Conservation (phyloP, 2,113 vertebrate species). For the Patagioenas fasciata region DNA sequence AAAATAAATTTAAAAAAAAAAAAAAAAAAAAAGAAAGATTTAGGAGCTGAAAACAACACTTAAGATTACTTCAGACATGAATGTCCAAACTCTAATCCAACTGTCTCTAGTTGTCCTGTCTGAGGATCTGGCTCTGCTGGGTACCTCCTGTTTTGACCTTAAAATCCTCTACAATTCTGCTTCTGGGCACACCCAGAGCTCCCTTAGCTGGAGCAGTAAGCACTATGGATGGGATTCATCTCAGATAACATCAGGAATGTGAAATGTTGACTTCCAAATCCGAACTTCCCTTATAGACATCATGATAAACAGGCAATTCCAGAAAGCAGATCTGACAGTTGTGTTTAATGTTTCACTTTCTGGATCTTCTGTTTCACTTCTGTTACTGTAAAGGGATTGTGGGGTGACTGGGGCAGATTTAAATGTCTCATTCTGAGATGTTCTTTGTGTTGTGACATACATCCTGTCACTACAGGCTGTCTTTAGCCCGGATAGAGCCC, state of each 20-base stretch:
- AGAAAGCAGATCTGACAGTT: neutral
- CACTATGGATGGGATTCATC: neutral
- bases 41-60: neutral
- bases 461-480: neutral
- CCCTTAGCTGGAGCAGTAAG: neutral
- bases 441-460: neutral
- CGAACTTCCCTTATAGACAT: neutral
- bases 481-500: neutral
- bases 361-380: neutral
- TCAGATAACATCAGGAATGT: neutral
- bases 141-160: neutral
- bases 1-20: fast-evolving
- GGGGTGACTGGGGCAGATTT: neutral
- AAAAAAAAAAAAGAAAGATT: too few species aligned
- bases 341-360: neutral
- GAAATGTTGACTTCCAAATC: neutral
- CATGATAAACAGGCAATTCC: neutral
- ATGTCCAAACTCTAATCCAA: neutral
- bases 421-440: neutral
- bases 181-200: neutral
- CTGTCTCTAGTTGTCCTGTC: too few species aligned
- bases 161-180: neutral
- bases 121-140: neutral
- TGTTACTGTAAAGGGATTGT: neutral
- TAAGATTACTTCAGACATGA: fast-evolving